A percentile compares a stretch with the other conserved stretches of the same genome.
Evolutionary conservation across 2,888 invertebrate species (phyloP).

Genomic region (Ormyrus labotus): DNA sequence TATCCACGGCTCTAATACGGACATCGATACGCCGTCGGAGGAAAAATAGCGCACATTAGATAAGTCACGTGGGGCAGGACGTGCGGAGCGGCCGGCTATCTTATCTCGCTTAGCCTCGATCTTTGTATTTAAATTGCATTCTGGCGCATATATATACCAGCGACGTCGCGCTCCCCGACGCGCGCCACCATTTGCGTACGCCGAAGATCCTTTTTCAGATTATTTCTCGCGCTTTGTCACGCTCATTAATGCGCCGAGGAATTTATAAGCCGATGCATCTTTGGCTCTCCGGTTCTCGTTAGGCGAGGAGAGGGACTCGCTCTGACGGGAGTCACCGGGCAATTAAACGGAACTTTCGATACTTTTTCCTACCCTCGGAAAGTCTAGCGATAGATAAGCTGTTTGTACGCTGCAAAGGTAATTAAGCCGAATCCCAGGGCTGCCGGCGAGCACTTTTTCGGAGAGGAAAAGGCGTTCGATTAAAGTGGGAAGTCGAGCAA

Average conservation of each 20-base stretch:
- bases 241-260: conserved; percentile 36
- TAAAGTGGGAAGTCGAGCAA: too few relatives aligned
- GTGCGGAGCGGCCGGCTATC: conserved; percentile 37
- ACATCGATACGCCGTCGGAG: too few relatives aligned
- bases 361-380: too few relatives aligned
- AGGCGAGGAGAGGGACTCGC: too few relatives aligned
- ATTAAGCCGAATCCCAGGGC: too few relatives aligned
- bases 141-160: conserved; percentile 30
- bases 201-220: conserved; percentile 46
- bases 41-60: conserved; percentile 39
- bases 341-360: too few relatives aligned
- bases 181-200: conserved; percentile 22
- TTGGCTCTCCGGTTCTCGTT: background rate
- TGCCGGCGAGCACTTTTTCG: too few relatives aligned
- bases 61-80: conserved; percentile 44
- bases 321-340: too few relatives aligned
- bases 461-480: too few relatives aligned
- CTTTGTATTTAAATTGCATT: conserved; percentile 65
- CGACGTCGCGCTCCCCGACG: background rate
- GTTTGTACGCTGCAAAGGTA: too few relatives aligned
- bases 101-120: conserved; percentile 62
- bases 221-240: conserved; percentile 23
- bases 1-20: too few relatives aligned
- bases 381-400: too few relatives aligned
- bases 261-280: conserved; percentile 22